Base-by-base conservation (phyloP, 2,888 invertebrate species). In the Caradrina clavipalpis region DNA sequence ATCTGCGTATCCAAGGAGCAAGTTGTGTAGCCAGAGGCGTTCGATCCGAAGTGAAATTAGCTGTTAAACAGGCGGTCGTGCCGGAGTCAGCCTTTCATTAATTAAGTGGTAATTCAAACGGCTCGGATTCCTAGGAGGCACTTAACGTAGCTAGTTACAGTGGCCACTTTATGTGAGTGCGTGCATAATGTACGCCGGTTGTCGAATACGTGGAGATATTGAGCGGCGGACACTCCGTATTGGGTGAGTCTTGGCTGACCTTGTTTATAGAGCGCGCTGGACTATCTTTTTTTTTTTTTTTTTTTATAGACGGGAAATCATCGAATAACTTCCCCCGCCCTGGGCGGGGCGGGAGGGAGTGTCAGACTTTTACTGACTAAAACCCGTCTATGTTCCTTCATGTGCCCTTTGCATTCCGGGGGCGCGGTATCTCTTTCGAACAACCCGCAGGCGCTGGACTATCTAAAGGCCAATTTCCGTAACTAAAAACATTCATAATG, bases 71-170 rank as follows among this genome's bases (percentile, higher is more conserved):
- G 89, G 83, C 84, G 83, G 76, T 78, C 83, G 82, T 82, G 65
- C 77, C 78, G 79, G 76, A 81, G 81, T 82, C 82, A 72, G 75
- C 68, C 78, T 84, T 87, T 86, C 87, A 89, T 89, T 90, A 90
- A 90, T 89, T 89, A 86, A 89, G 84, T 86, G 85, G 82, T 80
- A 83, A 85, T 83, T 83, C 81, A 77, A 85, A 85, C 76, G 61
- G 73, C 65, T 70, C 22, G 72, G 72, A 76, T 81, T 73, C 74
- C 77, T 73, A 10, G 51, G 67, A 66, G 77, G 73, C 76, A 76
- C 73, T 82, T 79, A 66, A 69, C 58, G 80, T 57, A 65, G 62
- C 70, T 51, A 78, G 75, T 71, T 72, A 68, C 39, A 54, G 54
- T 73, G 76, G 58, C 71, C 76, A 76, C 78, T 80, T 69, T 71